phyloP scores from a whole-genome alignment of 2,113 vertebrate genomes.

The Serinus canaria region DNA sequence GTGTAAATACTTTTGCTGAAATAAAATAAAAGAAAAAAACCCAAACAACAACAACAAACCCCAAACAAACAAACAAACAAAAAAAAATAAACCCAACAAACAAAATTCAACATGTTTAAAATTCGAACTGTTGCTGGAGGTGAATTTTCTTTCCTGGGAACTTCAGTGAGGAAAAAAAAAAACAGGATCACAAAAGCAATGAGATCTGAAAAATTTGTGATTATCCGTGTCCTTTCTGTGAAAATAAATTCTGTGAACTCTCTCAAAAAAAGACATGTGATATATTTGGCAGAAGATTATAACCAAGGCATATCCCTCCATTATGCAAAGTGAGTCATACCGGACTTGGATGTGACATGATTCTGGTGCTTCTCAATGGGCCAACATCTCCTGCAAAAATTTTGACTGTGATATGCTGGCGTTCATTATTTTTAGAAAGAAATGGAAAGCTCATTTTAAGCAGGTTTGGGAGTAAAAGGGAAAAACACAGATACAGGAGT shows the following conservation, averaged over 20 bases:
- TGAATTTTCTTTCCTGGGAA: neutral
- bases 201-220: neutral
- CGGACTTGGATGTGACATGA: constrained; percentile 4
- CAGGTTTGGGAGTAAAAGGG: constrained; percentile 23
- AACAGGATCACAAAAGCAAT: neutral
- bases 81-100: neutral
- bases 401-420: constrained; percentile 7
- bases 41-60: no score
- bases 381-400: neutral
- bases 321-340: constrained; percentile 3
- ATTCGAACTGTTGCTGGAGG: neutral
- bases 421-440: constrained; percentile 19
- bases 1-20: neutral
- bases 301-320: neutral
- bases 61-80: neutral
- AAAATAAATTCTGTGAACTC: constrained; percentile 16
- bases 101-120: neutral
- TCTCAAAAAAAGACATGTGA: neutral
- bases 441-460: neutral
- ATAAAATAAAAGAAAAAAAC: neutral
- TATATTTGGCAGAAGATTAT: neutral
- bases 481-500: constrained; percentile 24
- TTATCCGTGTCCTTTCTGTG: neutral
- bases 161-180: neutral
- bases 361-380: constrained; percentile 18